Percentiles rank a stretch among this genome's conserved stretches.
These are phyloP conservation scores for Nyctibius grandis DNA, from an alignment of 2,797 vertebrate genomes.

Conservation along the genomic window DNA sequence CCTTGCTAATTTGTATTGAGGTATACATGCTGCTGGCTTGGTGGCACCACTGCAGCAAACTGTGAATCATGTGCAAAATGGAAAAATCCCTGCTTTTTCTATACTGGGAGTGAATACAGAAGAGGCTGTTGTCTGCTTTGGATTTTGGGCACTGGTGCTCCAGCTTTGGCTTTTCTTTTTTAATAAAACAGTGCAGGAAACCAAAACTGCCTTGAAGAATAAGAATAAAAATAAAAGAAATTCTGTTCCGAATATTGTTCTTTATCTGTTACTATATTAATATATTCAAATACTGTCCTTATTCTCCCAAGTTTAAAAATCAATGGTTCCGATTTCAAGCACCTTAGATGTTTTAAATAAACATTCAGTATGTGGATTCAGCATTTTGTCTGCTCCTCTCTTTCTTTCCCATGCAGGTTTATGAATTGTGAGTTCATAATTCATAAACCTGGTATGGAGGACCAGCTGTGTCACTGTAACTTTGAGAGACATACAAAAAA, in stretches of 20 bases:
- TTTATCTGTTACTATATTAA: background rate
- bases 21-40: background rate
- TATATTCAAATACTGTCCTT: background rate
- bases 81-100: background rate
- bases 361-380: background rate
- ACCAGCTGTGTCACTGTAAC: background rate
- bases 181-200: background rate
- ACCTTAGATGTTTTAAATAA: background rate
- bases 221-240: background rate
- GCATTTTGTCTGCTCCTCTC: background rate
- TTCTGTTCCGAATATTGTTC: background rate
- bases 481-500: background rate
- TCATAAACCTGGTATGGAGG: background rate
- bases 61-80: background rate
- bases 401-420: background rate
- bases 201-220: background rate
- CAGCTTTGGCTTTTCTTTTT: background rate
- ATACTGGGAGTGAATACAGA: background rate
- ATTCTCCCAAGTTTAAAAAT: background rate
- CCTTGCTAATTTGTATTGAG: conserved; percentile 1
- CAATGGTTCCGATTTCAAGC: background rate
- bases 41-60: background rate
- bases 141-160: background rate
- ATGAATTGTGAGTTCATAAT: background rate
- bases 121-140: background rate